phyloP scores from a whole-genome alignment of 2,888 invertebrate species.

The Caenorhabditis drosophilae region DNA sequence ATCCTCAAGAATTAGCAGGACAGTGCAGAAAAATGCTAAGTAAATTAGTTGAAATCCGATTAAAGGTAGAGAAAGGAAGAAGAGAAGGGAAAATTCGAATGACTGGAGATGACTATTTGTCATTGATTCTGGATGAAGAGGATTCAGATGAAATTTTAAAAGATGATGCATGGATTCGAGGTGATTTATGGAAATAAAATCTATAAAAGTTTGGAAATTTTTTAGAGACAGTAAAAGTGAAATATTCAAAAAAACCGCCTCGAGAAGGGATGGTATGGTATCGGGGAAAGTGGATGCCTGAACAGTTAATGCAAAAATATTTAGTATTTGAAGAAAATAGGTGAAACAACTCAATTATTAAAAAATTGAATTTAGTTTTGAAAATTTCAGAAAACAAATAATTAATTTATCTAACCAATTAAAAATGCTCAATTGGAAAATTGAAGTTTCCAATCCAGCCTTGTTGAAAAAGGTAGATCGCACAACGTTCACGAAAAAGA shows the following conservation, averaged over 20 bases:
- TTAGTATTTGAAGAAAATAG: conserved; percentile 27
- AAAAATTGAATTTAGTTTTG: background rate
- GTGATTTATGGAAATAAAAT: background rate
- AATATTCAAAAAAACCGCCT: conserved; percentile 5
- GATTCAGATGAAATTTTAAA: conserved; percentile 9
- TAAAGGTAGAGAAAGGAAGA: conserved; percentile 25
- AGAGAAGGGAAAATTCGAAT: conserved; percentile 22
- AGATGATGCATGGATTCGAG: background rate
- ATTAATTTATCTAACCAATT: conserved; percentile 34
- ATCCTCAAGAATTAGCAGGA: conserved; percentile 25
- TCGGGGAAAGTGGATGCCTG: conserved; percentile 26
- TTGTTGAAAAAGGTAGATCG: conserved; percentile 46
- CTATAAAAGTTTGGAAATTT: background rate
- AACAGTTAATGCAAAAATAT: conserved; percentile 16
- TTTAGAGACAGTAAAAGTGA: conserved; percentile 1
- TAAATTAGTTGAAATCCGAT: conserved; percentile 44
- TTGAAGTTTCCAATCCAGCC: conserved; percentile 41
- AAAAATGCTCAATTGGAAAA: conserved; percentile 51
- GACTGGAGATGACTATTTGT: conserved; percentile 35
- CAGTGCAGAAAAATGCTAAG: conserved; percentile 39
- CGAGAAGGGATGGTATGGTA: conserved; percentile 23
- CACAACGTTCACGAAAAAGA: conserved; percentile 20
- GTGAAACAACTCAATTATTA: conserved; percentile 7
- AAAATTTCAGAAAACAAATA: conserved; percentile 41
- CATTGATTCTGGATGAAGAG: conserved; percentile 25